phyloP scores from a whole-genome alignment of 2,888 invertebrate genomes.

The Hymenopus coronatus region DNA sequence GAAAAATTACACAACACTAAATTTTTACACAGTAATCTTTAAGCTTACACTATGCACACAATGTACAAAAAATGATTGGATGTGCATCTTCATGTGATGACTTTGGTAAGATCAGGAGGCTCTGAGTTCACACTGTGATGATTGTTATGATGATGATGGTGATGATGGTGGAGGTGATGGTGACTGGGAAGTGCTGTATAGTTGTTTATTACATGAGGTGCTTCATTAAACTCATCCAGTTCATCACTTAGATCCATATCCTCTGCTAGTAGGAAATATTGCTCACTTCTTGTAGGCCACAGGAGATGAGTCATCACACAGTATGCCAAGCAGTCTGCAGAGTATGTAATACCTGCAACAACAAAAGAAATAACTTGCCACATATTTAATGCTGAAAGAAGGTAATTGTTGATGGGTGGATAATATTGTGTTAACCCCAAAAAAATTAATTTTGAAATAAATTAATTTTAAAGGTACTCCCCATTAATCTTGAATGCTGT shows the following conservation, averaged over 20 bases:
- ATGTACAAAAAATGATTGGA: background rate
- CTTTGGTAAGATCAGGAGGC: conserved; percentile 41
- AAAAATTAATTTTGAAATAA: no score
- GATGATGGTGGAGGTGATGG: conserved; percentile 1
- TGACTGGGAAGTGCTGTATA: conserved; percentile 36
- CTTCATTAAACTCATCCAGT: conserved; percentile 87
- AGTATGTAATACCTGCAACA: conserved; percentile 82
- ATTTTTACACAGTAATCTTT: background rate
- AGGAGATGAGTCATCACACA: conserved; percentile 92
- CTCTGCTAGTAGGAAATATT: conserved; percentile 79
- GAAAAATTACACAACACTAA: background rate
- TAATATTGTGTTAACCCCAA: no score
- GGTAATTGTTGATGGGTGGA: no score
- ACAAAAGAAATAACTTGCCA: background rate
- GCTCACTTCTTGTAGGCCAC: conserved; percentile 93
- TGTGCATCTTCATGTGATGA: conserved; percentile 23
- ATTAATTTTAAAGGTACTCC: no score
- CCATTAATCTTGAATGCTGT: no score
- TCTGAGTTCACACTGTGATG: conserved; percentile 41
- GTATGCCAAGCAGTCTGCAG: conserved; percentile 92
- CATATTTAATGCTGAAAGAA: no score
- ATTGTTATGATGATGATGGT: background rate
- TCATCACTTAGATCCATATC: conserved; percentile 63
- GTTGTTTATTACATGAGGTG: conserved; percentile 75
- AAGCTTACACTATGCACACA: background rate